Evolutionary conservation across 2,797 vertebrate species (phyloP).

Genomic region (Dallia pectoralis): DNA sequence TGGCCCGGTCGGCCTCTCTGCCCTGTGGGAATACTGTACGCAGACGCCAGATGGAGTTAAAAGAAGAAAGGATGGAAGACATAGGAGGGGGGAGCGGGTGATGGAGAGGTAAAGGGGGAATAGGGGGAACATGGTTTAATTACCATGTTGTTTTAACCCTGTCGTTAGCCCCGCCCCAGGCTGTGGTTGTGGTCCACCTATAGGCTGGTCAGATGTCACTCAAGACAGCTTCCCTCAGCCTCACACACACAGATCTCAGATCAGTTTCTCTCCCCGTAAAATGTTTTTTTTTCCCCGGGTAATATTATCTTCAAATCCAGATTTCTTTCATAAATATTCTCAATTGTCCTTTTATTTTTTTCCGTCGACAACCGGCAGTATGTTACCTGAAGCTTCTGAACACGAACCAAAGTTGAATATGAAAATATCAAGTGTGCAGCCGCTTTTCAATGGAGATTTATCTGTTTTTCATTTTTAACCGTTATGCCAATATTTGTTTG

Average conservation of each 20-base stretch:
- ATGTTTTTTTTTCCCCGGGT: not conserved
- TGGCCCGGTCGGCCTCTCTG: slow-evolving; percentile 65
- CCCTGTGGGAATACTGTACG: slow-evolving; percentile 64
- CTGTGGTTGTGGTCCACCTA: not conserved
- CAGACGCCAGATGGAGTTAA: slow-evolving; percentile 62
- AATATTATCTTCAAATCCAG: not conserved
- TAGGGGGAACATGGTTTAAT: not conserved
- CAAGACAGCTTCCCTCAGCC: not conserved
- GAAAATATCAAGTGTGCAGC: not conserved
- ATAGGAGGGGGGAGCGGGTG: not conserved
- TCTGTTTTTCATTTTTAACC: slow-evolving; percentile 42
- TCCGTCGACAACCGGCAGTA: not conserved
- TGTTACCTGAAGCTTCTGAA: not conserved
- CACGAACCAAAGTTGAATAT: not conserved
- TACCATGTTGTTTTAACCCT: not conserved
- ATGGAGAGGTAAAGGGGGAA: not conserved
- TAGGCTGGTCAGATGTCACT: not conserved
- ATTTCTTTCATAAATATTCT: not conserved
- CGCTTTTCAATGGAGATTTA: not conserved
- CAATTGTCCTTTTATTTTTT: not conserved
- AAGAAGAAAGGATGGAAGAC: slow-evolving; percentile 32
- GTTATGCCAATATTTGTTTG: slow-evolving; percentile 65
- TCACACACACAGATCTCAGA: not conserved
- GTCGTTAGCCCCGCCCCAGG: not conserved
- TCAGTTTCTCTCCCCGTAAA: not conserved